These are phyloP conservation scores for Paracentrotus lividus DNA, from an alignment of 53 echinoderm and acorn worm species.

Conservation along the genomic window DNA sequence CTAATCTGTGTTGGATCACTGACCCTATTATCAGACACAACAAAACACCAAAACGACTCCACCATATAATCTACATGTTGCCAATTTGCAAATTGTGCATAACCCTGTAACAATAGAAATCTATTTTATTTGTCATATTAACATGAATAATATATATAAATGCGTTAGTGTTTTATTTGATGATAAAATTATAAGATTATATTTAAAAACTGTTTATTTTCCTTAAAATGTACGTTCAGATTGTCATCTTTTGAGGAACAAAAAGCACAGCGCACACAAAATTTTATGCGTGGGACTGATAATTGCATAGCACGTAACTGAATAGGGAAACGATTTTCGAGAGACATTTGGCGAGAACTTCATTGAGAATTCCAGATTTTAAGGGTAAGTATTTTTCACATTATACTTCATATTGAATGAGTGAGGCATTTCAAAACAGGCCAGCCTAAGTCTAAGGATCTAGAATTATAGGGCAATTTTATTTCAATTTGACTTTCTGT, in stretches of 20 bases:
- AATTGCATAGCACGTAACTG: not conserved
- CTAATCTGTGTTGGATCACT: not conserved
- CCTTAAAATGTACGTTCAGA: not conserved
- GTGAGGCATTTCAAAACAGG: not conserved
- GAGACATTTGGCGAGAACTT: not conserved
- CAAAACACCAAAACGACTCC: conserved; percentile 42
- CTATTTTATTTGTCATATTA: too few species aligned
- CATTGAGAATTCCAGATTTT: not conserved
- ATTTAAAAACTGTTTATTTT: not conserved
- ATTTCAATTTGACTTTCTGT: too few species aligned
- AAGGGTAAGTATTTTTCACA: not conserved
- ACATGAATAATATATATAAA: too few species aligned
- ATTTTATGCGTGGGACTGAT: not conserved
- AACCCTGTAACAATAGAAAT: not conserved
- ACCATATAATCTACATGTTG: conserved; percentile 40
- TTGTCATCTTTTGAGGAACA: conserved; percentile 32
- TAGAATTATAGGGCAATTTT: too few species aligned
- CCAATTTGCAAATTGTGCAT: conserved; percentile 38
- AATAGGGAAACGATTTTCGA: not conserved
- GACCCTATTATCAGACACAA: not conserved
- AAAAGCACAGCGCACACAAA: conserved; percentile 5
- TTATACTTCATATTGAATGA: not conserved
- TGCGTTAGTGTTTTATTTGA: not conserved
- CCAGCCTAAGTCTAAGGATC: not conserved
- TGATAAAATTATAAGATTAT: not conserved